phyloP scores from a whole-genome alignment of 1,140 invertebrate species.

The Drosophila burlai region DNA sequence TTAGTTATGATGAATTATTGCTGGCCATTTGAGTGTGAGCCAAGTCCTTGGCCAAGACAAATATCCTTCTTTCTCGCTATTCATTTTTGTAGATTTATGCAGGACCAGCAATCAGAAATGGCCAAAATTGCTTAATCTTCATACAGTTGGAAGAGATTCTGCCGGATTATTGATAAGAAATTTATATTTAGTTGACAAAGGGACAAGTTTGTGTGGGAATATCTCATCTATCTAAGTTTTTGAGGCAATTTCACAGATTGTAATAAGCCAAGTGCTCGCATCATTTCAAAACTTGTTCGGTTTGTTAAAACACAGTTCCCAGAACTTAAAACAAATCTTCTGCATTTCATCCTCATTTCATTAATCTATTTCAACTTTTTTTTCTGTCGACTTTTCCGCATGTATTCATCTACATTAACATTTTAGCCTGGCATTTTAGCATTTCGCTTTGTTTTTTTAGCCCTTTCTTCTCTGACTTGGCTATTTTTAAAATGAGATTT shows the following conservation, averaged over 20 bases:
- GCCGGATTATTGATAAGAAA: conserved; percentile 31
- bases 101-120: conserved; percentile 36
- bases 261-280: not conserved
- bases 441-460: conserved; percentile 33
- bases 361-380: conserved; percentile 43
- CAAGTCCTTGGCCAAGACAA: conserved; percentile 49
- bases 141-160: not conserved
- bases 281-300: not conserved
- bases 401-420: conserved; percentile 55
- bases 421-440: conserved; percentile 51
- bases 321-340: not conserved
- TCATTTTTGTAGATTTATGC: conserved; percentile 42
- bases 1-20: conserved; percentile 63
- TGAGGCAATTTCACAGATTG: not conserved
- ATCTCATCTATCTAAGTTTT: not conserved
- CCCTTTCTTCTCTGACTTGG: conserved; percentile 36
- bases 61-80: conserved; percentile 19
- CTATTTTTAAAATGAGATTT: conserved; percentile 64
- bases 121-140: conserved; percentile 28
- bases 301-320: not conserved
- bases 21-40: conserved; percentile 50
- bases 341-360: conserved; percentile 37
- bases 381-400: not conserved
- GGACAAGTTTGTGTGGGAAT: not conserved
- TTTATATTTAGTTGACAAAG: conserved; percentile 12